phyloP scores from a whole-genome alignment of 2,888 invertebrate genomes.

The Coleophora deauratella region DNA sequence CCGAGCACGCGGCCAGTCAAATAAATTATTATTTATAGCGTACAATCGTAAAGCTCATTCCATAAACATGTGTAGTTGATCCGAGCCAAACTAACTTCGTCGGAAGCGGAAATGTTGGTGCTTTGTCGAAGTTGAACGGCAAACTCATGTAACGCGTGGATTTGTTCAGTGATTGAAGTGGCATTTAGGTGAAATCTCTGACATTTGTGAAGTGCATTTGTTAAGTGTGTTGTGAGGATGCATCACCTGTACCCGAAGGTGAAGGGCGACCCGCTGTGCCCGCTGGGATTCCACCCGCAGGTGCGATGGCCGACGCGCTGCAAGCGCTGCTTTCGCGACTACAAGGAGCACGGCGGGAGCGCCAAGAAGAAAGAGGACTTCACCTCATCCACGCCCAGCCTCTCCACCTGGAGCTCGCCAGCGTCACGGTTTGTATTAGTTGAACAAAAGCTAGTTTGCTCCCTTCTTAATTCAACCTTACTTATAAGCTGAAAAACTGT shows the following conservation, averaged over 20 bases:
- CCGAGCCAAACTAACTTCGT: conserved; percentile 23
- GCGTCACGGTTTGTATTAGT: conserved; percentile 64
- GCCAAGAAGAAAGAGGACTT: conserved; percentile 79
- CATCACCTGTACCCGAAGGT: conserved; percentile 84
- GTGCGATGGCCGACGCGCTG: conserved; percentile 95
- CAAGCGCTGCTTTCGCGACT: conserved; percentile 94
- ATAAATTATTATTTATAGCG: conserved; percentile 62
- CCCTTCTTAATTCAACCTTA: too few relatives aligned
- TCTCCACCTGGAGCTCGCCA: conserved; percentile 78
- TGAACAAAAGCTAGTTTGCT: too few relatives aligned
- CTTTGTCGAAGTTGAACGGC: conserved; percentile 13
- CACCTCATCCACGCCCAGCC: conserved; percentile 85
- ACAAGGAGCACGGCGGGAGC: conserved; percentile 90
- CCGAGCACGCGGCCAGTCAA: conserved; percentile 52
- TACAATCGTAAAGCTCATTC: conserved; percentile 65
- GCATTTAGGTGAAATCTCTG: conserved; percentile 57
- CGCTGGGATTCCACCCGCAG: conserved; percentile 95
- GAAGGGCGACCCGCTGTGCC: conserved; percentile 92
- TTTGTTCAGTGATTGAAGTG: conserved; percentile 35
- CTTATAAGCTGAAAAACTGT: too few relatives aligned
- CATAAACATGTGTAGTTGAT: conserved; percentile 47
- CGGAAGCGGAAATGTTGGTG: conserved; percentile 12
- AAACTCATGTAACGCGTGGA: conserved; percentile 23
- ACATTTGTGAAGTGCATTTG: conserved; percentile 66
- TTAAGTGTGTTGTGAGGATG: conserved; percentile 59